Base-by-base conservation (phyloP, 2,797 vertebrate species). In the Champsocephalus gunnari region DNA sequence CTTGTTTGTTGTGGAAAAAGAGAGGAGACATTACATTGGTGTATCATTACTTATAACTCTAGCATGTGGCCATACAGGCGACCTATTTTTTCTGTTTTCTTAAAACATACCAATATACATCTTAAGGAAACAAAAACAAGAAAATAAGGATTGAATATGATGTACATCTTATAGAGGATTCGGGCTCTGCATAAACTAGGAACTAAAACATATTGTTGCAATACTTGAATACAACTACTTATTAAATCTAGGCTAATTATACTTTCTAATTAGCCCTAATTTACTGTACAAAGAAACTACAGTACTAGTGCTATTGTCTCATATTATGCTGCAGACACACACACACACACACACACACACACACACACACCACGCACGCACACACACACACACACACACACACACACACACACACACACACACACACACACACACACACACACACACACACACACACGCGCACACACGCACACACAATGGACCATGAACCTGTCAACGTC, bases 401-500 rank as follows among this genome's bases (percentile, higher is more conserved):
- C 38, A 47, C 59, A 12, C 62, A 12, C 45, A 4, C 62, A 12
- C 49, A 9, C 68, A 34, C 71, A 9, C 34, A 38, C 53, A 21
- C 68, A 55, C 57, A 19, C 49, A 38, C 67, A 53, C 41, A 34
- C 51, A 38, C 59, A 56, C 70, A n/a, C n/a, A n/a, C n/a, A n/a
- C n/a, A n/a, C 51, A 38, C 59, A 56, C 70, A 59, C 69, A 66
- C 66, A 50, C 57, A 54, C 61, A 60, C 75, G 54, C 71, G n/a
- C 62, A 50, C 66, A 34, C 66, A 41, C 63, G 32, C 48, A 19
- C 57, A 49, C 51, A 71, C 34, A 57, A 16, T 63, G 62, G 66
- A 68, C 55, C 9, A 17, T 75, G 50, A 11, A 72, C 74, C 64
- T 58, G 51, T 43, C 1, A 2, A 76, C 86, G 88, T 88, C 88